These are phyloP conservation scores for Apus apus DNA, from an alignment of 2,113 vertebrate species.

Conservation along the genomic window DNA sequence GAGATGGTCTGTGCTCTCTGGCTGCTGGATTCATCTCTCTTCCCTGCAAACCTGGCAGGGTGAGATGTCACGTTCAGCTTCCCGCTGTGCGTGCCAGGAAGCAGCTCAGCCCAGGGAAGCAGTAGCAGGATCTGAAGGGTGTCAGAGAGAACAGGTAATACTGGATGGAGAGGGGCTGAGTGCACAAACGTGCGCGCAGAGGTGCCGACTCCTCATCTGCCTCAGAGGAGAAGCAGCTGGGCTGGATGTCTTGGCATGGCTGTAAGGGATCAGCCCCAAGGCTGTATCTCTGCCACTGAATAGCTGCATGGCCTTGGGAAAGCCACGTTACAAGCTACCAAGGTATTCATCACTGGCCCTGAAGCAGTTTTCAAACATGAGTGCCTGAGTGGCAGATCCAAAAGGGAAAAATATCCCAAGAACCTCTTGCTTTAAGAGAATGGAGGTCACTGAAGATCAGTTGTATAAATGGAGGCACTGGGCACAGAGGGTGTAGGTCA, in stretches of 20 bases:
- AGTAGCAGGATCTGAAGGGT: background rate
- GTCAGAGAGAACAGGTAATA: slow-evolving; percentile 16
- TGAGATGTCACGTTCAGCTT: background rate
- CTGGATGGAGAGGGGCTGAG: background rate
- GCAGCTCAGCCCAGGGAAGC: background rate
- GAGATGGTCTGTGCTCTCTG: background rate
- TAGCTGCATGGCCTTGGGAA: background rate
- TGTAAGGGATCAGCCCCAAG: background rate
- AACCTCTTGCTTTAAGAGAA: background rate
- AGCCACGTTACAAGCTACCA: background rate
- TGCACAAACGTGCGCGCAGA: background rate
- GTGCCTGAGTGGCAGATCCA: background rate
- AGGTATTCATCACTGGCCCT: background rate
- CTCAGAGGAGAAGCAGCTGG: background rate
- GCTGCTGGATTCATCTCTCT: background rate
- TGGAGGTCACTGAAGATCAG: background rate
- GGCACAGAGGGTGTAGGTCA: background rate
- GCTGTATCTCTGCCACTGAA: background rate
- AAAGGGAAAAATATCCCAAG: background rate
- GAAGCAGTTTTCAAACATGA: background rate
- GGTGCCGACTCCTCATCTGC: background rate
- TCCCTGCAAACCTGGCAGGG: rapidly evolving
- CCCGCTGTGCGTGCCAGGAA: rapidly evolving
- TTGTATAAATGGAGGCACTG: background rate
- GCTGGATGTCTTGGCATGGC: background rate